phyloP scores from a whole-genome alignment of 2,113 vertebrate genomes.

The Syrmaticus mikado region DNA sequence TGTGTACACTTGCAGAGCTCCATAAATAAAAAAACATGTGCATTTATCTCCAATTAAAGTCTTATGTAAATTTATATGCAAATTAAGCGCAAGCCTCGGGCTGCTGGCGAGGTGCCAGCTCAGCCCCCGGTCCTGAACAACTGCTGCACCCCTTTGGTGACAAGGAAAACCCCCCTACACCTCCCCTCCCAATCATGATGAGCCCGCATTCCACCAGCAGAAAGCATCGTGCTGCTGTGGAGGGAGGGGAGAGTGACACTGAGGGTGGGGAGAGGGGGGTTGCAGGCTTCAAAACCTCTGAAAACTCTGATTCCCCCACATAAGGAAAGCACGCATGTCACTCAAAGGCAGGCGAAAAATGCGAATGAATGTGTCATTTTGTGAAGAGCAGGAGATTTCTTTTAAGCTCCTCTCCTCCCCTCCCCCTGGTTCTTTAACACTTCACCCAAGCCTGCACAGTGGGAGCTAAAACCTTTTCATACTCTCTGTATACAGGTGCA shows the following conservation, averaged over 20 bases:
- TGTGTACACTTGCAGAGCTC: slow-evolving; percentile 36
- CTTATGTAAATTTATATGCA: slow-evolving; percentile 66
- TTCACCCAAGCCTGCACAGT: slow-evolving; percentile 5
- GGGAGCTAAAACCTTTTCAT: slow-evolving; percentile 3
- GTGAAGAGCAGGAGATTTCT: slow-evolving; percentile 14
- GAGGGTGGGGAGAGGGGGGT: neutral
- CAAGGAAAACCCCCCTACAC: no score
- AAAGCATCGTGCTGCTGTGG: neutral
- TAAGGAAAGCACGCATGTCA: neutral
- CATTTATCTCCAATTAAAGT: slow-evolving; percentile 72
- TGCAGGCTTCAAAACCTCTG: neutral
- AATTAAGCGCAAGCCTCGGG: slow-evolving; percentile 51
- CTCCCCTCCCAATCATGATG: neutral
- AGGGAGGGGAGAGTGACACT: rapidly evolving
- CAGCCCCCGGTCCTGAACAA: neutral
- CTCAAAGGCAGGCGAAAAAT: neutral
- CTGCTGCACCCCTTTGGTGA: neutral
- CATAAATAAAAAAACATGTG: slow-evolving; percentile 59
- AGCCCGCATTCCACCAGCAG: neutral
- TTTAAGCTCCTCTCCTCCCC: neutral
- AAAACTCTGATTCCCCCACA: rapidly evolving
- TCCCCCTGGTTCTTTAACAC: neutral
- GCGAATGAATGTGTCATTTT: neutral
- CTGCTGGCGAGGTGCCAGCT: slow-evolving; percentile 30
- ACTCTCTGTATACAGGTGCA: slow-evolving; percentile 42